Conservation (phyloP, 2,113 vertebrate species). For the Rhinoderma darwinii region DNA sequence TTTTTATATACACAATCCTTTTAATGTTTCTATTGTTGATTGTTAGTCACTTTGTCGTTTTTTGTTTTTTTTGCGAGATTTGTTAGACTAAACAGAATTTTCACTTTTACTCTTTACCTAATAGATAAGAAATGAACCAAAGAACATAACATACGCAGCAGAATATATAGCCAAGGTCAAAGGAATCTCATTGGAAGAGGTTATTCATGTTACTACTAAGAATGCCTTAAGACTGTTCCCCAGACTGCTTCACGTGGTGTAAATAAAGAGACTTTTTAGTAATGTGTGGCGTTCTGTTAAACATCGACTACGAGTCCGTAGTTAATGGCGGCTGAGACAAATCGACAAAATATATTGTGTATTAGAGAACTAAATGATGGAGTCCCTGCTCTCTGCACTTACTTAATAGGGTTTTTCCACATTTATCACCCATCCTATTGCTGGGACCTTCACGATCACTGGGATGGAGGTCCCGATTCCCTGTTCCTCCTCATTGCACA, state of each 20-base stretch:
- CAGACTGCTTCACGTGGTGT: slow-evolving; percentile 75
- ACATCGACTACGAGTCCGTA: neutral
- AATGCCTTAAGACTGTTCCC: slow-evolving; percentile 90
- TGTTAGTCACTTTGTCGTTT: too few relatives aligned
- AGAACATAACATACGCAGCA: slow-evolving; percentile 84
- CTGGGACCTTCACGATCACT: too few relatives aligned
- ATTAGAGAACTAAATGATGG: neutral
- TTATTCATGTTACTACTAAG: slow-evolving; percentile 83
- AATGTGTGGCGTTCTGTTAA: neutral
- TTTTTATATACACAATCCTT: too few relatives aligned
- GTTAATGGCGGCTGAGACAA: neutral
- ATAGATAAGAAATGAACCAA: slow-evolving; percentile 94
- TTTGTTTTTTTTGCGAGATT: too few relatives aligned
- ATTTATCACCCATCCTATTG: too few relatives aligned
- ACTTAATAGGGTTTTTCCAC: too few relatives aligned
- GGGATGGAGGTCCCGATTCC: too few relatives aligned
- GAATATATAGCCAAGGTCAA: slow-evolving; percentile 90
- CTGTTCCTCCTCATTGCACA: too few relatives aligned
- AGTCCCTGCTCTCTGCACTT: neutral
- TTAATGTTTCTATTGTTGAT: too few relatives aligned
- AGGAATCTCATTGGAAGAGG: slow-evolving; percentile 85
- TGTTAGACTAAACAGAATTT: neutral
- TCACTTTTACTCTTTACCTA: slow-evolving; percentile 37
- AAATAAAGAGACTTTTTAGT: slow-evolving; percentile 56
- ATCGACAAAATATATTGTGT: neutral